Base-by-base conservation (phyloP, 2,113 vertebrate genomes). In the Rynchops niger region DNA sequence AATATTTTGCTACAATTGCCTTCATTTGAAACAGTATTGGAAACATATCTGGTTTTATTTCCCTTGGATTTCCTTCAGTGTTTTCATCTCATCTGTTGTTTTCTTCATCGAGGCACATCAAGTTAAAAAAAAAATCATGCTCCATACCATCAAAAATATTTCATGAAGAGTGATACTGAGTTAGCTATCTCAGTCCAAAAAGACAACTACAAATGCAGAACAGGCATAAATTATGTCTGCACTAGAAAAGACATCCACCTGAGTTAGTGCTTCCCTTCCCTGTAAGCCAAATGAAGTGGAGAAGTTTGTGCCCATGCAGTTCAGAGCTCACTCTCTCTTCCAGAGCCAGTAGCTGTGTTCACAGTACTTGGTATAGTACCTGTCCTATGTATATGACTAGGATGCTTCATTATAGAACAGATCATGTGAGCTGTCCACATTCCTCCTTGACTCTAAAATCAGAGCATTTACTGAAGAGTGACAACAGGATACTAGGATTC, bases 331-430 rank as follows among this genome's bases (percentile, higher is more conserved):
- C 3, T 74, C 4, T 79, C 3, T 65, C 30, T 78, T 47, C 11
- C 6, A 29, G 7, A 73, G 3, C 0, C 30, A 34, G 9, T 43
- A 36, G 9, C 38, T 47, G 8, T 32, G 22, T 11, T 88, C 21
- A n/a, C 0, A 0, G 12, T 23, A 50, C 8, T 9, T 53, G 0
- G 0, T 59, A 13, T 8, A 47, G 17, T 42, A 43, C 34, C 22
- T 72, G 21, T 23, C 7, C 9, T 15, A 7, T 21, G 38, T 23
- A 12, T 0, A 0, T 58, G 16, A 59, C 8, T 27, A 45, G 25
- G 36, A n/a, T 61, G 12, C 3, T 30, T 63, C 9, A 15, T 62
- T 38, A 5, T 4, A 52, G 20, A 72, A 65, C 3, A 20, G 47
- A 78, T 49, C 13, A 15, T 47, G 15, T 61, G 43, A 72, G 12